Evolutionary conservation across 2,888 invertebrate species (phyloP), one percentile per base, ranked within the genome.

Genomic region (Eudemis profundana): DNA sequence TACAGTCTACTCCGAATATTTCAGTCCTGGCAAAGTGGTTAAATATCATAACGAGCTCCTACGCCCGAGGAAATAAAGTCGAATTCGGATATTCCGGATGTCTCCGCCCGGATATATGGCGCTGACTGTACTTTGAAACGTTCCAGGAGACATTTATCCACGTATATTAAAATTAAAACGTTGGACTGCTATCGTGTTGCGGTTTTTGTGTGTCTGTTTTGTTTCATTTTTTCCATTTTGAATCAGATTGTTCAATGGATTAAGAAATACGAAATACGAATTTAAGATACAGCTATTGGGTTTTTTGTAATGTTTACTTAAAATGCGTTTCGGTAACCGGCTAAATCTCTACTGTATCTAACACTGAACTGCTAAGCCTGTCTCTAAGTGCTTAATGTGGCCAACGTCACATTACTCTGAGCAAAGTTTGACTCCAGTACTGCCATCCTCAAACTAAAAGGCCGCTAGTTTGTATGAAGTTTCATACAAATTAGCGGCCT

Each of bases 131-230:
- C 61, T 61, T 49, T 40, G 56, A 66, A 64, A 51, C 14, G 40
- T 61, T 60, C 23, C 47, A 66, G 17, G 61, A 53, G 59, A 59
- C 53, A 61, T 67, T 68, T 67, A 61, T 57, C 61, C 57, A 29
- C 60, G 14, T 49, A 61, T 67, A 61, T 66, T 60, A 54, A 62
- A 61, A 49, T 53, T 63, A 54, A 66, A 65, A 60, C 17, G 15
- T 19, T 4, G 33, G 50, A 5, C 27, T 23, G 46, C 42, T 29
- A 19, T 67, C 54, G 23, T 47, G 46, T 38, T 47, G 21, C 21
- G 53, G 38, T 23, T 47, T 59, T 23, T 46, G 38, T 8, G 23
- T 19, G 38, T 17, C 19, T 29, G 44, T 44, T 56, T 44, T 44
- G 29, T 17, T 44, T 44, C 2, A 10, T 27, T 46, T 29, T 51